Base-by-base conservation (phyloP, 1,140 invertebrate species). In the Lethocerus indicus region DNA sequence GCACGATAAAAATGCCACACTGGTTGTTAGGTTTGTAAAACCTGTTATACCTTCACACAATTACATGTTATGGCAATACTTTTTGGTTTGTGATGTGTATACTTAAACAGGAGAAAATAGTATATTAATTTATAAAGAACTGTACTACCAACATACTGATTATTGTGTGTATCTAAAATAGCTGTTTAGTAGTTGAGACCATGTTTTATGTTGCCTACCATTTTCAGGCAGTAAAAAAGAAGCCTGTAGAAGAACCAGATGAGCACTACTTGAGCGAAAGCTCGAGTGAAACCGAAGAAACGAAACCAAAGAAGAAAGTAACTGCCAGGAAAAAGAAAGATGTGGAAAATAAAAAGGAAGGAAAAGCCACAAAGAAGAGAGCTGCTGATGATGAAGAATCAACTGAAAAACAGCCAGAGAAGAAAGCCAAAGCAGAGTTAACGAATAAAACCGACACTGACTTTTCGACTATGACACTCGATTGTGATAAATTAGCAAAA, bases 401-500 rank as follows among this genome's bases (percentile, higher is more conserved):
- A n/a, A 9, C 36, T 20, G 21, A 39, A 39, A 39, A 39, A 13
- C 35, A 9, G 12, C 32, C 32, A 14, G 16, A n/a, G 2, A 47
- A 47, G 25, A 47, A 47, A 5, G 20, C 47, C 7, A 44, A 44
- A 28, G 35, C 16, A 25, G 32, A 48, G 20, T 12, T 37, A 24
- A 14, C 18, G 16, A 37, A 48, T 39, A 23, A 32, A 5, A 24
- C 25, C 14, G 7, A 25, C 3, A 26, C 37, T 26, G 36, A 48
- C 21, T 39, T 39, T 39, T 18, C 16, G 21, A n/a, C 21, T 39
- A 14, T 58, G 47, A 55, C 27, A 28, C 29, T 44, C 63, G 58
- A 56, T 12, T 78, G 76, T 58, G 59, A 66, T 2, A 79, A 81
- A 47, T 67, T 71, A 57, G 79, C 75, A 55, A 56, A 63, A 6